Evolutionary conservation across 1,140 invertebrate species (phyloP), one percentile per base, ranked within the genome.

Genomic region (Arctopsyche grandis): DNA sequence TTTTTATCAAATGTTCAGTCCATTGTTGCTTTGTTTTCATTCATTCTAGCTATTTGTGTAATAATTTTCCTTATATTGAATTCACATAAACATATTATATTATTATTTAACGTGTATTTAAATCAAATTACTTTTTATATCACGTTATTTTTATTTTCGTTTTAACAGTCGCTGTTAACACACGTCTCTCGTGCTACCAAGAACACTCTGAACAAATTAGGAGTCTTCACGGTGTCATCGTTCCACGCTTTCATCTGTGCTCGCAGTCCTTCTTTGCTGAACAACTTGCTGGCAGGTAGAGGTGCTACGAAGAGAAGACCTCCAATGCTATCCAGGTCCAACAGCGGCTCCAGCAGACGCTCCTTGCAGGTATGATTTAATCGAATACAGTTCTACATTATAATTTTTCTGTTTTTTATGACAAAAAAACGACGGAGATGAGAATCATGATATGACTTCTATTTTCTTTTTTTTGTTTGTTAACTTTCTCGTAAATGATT

Each of bases 231-330:
- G 19, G 97, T 99, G 58, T 98, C 97, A 52, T 98, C 97, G 66
- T 98, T 99, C 90, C 97, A 99, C 86, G 97, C 97, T 80, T 97
- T 98, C 87, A 98, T 99, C 78, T 98, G 97, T 86, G 97, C 97
- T 26, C 91, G 98, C 71, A 97, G 95, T 85, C 96, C 96, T 24
- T 97, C 96, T 69, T 88, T 97, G 82, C 91, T 98, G 60, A 97
- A 97, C 89, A 98, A 97, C 89, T 89, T 98, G 82, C 89, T 98
- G 70, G 96, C 96, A 22, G 96, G 96, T 69, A 91, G 96, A 76
- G 96, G 96, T 5, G 95, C 95, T 21, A 97, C 96, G 56, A 96
- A 97, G 86, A 90, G 96, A 58, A 89, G 94, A 69, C 93, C 94
- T 19, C 94, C 94, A n/a, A 91, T 96, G 85, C 89, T 97, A 22